These are phyloP conservation scores for Misgurnus anguillicaudatus DNA, from an alignment of 2,113 vertebrate genomes.

Conservation along the genomic window DNA sequence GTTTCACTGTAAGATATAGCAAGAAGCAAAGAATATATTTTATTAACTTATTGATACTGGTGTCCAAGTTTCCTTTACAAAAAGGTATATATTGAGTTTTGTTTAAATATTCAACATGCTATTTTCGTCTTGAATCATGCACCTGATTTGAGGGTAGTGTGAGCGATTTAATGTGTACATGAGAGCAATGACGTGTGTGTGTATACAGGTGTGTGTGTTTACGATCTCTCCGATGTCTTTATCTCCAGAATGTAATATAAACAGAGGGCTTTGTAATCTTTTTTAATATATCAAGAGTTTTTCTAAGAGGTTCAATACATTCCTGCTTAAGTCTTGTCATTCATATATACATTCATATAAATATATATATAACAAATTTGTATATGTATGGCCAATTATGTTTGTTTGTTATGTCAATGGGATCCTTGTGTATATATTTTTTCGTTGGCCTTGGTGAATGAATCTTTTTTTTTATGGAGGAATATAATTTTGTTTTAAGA, in stretches of 20 bases:
- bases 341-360: conserved; percentile 64
- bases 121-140: conserved; percentile 64
- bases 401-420: conserved; percentile 63
- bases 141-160: conserved; percentile 41
- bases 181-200: conserved; percentile 23
- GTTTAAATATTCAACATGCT: conserved; percentile 58
- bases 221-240: conserved; percentile 50
- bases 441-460: conserved; percentile 51
- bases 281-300: conserved; percentile 62
- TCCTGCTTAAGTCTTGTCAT: conserved; percentile 73
- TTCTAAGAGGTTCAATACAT: conserved; percentile 70
- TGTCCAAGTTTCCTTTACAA: conserved; percentile 60
- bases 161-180: conserved; percentile 29
- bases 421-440: conserved; percentile 62
- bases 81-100: conserved; percentile 53
- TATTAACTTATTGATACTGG: conserved; percentile 76
- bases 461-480: conserved; percentile 4
- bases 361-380: conserved; percentile 59
- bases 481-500: conserved; percentile 10
- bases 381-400: conserved; percentile 47
- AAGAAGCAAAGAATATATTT: conserved; percentile 76
- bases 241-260: conserved; percentile 63
- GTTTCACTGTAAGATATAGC: conserved; percentile 73
- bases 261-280: conserved; percentile 56
- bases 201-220: conserved; percentile 39